A percentile compares a stretch with the other conserved stretches of the same genome.
Conservation (phyloP, 2,113 vertebrate genomes). For the Cichladusa arquata region DNA sequence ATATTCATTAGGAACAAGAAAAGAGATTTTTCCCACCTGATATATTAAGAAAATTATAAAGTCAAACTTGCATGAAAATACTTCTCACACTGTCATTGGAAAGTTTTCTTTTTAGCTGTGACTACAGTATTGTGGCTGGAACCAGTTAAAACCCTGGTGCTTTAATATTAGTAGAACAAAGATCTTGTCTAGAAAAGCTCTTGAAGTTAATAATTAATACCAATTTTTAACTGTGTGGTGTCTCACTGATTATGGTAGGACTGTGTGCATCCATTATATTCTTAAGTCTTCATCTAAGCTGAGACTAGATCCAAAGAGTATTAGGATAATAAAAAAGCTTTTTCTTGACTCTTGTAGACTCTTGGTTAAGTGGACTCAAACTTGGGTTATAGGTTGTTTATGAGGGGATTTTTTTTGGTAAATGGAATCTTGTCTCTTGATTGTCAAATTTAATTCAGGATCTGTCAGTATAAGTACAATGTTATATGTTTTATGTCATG, state of each 20-base stretch:
- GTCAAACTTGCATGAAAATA: background rate
- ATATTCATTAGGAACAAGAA: background rate
- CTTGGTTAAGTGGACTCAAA: background rate
- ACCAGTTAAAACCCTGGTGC: background rate
- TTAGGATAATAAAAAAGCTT: background rate
- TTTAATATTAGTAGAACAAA: background rate
- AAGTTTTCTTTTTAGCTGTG: background rate
- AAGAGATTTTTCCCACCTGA: background rate
- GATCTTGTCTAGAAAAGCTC: background rate
- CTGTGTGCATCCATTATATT: background rate
- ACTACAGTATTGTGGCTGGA: background rate
- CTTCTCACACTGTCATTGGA: background rate
- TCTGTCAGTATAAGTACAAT: background rate
- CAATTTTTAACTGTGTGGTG: background rate
- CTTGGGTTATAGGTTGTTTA: background rate
- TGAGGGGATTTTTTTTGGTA: background rate
- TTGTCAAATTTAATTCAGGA: background rate
- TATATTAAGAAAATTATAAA: background rate
- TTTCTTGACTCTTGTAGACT: background rate
- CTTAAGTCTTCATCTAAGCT: background rate
- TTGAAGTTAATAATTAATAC: background rate
- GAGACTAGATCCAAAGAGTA: background rate
- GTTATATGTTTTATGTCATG: background rate
- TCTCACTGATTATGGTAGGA: background rate
- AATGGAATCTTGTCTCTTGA: background rate